Evolutionary conservation across 2,888 invertebrate genomes (phyloP), one percentile per base, ranked within the genome.

Genomic region (Melinaea marsaeus): DNA sequence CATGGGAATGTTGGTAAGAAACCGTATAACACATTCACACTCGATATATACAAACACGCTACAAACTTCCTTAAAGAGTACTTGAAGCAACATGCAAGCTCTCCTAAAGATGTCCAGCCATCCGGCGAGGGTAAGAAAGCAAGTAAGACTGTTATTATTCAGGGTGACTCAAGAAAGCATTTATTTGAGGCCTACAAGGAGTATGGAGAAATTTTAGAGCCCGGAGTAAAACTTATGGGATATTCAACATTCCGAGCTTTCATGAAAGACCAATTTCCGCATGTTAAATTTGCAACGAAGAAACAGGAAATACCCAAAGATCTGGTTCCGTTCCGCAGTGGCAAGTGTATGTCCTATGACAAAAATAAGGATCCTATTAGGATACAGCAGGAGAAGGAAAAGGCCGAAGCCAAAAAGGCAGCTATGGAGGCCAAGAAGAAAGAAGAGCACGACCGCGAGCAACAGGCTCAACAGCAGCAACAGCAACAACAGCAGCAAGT

Each of bases 1-100:
- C 95, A 95, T 79, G 95, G 95, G 3, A 95, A 95, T 77, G 94
- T 95, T 63, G 95, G 95, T 32, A 95, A 95, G 85, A 94, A 95
- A 77, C 95, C 95, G 0, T 95, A 95, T 79, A 95, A 95, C 78
- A 95, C 95, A 0, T 95, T 95, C 76, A 94, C 95, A 6, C 84
- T 95, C 66, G 95, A 95, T 75, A 95, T 95, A 68, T 95, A 95
- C 79, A 93, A 94, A 79, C 95, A 94, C 75, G 95, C 95, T 0
- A 95, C 95, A 3, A 93, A 94, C 75, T 95, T 95, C 84, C 82
- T 95, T 63, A 95, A 95, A 78, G 93, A 93, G 72, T 95, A 95
- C 79, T 88, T 95, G 57, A 93, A 94, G 73, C 92, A 93, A 72
- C 93, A 95, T 74, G 92, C 94, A 61, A 91, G 90, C 67, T 85